Percentiles rank a stretch among this genome's conserved stretches.
phyloP scores from a whole-genome alignment of 2,888 invertebrate genomes.

The Sussaba pulchella region DNA sequence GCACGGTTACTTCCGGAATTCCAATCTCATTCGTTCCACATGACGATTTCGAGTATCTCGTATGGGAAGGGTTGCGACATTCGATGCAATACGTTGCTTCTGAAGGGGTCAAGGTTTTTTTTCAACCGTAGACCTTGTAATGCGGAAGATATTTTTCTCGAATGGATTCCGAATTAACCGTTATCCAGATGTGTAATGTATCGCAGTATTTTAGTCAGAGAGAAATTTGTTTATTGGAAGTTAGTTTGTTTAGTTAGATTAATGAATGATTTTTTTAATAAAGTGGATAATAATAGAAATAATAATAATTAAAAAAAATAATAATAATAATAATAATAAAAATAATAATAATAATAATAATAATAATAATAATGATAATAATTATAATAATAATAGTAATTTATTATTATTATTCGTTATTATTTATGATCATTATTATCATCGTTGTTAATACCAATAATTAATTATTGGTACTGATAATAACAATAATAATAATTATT shows the following conservation, averaged over 20 bases:
- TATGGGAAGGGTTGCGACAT: slow-evolving; percentile 34
- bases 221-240: no score
- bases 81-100: slow-evolving; percentile 35
- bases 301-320: background rate
- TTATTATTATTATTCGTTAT: no score
- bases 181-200: background rate
- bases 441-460: no score
- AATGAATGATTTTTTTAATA: no score
- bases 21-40: slow-evolving; percentile 20
- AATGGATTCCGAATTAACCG: background rate
- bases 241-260: no score
- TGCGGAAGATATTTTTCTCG: background rate
- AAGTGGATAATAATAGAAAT: background rate
- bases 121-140: background rate
- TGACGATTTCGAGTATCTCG: background rate
- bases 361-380: no score
- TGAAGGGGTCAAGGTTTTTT: slow-evolving; percentile 48
- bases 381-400: no score
- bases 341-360: no score
- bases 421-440: no score
- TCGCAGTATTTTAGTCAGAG: background rate
- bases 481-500: background rate
- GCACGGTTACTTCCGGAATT: slow-evolving; percentile 18
- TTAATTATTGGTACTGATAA: background rate
- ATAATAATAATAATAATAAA: background rate